phyloP scores from a whole-genome alignment of 2,113 vertebrate species.

The Odocoileus hemionus region DNA sequence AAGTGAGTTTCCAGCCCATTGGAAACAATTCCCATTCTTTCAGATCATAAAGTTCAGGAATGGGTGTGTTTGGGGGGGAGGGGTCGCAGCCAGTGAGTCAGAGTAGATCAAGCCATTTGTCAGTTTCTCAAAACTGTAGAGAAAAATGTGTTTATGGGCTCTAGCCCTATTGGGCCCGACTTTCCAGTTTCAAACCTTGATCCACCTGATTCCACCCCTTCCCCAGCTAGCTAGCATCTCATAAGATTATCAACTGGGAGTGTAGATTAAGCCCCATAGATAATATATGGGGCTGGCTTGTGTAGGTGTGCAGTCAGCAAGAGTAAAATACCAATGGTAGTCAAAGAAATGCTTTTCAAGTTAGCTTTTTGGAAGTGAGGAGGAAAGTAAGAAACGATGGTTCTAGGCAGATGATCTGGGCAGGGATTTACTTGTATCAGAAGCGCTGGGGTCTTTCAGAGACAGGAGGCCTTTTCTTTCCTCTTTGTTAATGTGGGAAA shows the following conservation, averaged over 20 bases:
- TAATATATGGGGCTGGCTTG: neutral
- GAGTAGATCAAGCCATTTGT: neutral
- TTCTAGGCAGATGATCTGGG: neutral
- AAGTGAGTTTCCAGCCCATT: neutral
- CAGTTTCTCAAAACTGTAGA: neutral
- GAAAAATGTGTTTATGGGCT: neutral
- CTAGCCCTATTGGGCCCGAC: neutral
- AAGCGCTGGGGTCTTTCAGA: neutral
- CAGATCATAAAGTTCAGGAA: neutral
- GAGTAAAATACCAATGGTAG: neutral
- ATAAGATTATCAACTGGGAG: neutral
- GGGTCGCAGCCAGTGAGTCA: neutral
- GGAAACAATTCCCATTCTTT: constrained; percentile 14
- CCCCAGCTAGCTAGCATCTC: neutral
- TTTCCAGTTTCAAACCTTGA: neutral
- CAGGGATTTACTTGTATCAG: neutral
- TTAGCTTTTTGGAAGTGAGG: neutral
- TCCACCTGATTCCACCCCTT: neutral
- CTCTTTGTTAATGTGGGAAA: neutral
- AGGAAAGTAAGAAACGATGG: neutral
- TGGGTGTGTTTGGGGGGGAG: neutral
- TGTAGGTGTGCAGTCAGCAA: neutral
- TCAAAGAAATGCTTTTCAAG: neutral
- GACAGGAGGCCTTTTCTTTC: neutral
- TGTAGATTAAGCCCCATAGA: neutral